A percentile compares a stretch with the other conserved stretches of the same genome.
Conservation (phyloP, 2,888 invertebrate genomes). For the Tridacna gigas region DNA sequence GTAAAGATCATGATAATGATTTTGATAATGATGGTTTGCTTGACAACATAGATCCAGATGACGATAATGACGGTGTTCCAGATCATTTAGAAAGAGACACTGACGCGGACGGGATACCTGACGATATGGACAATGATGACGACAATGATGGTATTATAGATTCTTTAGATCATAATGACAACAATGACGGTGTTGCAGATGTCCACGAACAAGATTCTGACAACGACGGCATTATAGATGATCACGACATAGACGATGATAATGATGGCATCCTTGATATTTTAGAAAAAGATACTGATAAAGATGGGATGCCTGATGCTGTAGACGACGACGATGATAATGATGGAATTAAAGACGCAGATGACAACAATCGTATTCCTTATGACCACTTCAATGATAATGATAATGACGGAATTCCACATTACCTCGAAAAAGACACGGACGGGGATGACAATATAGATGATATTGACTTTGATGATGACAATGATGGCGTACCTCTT, state of each 20-base stretch:
- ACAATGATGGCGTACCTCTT: constrained; percentile 78
- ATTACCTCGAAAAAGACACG: constrained; percentile 74
- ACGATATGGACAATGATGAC: constrained; percentile 69
- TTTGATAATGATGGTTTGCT: constrained; percentile 70
- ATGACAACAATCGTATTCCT: constrained; percentile 80
- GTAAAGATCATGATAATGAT: constrained; percentile 68
- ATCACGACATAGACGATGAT: constrained; percentile 73
- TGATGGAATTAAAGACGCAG: constrained; percentile 76
- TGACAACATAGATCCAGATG: constrained; percentile 72
- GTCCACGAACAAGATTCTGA: constrained; percentile 67
- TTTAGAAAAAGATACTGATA: constrained; percentile 75
- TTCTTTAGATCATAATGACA: constrained; percentile 74
- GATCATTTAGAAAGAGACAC: constrained; percentile 65
- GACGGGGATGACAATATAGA: constrained; percentile 73
- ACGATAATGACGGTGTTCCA: constrained; percentile 78
- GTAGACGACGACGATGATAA: constrained; percentile 75
- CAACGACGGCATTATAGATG: constrained; percentile 77
- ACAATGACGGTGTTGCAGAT: constrained; percentile 75
- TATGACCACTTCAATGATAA: constrained; percentile 76
- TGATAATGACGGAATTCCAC: constrained; percentile 75
- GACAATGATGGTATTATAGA: constrained; percentile 78
- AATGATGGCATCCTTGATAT: constrained; percentile 80
- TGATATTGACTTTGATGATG: constrained; percentile 73
- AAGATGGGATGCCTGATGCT: constrained; percentile 79
- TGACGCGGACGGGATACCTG: constrained; percentile 72